These are phyloP conservation scores for Hetaerina americana DNA, from an alignment of 1,140 invertebrate species.

Conservation along the genomic window DNA sequence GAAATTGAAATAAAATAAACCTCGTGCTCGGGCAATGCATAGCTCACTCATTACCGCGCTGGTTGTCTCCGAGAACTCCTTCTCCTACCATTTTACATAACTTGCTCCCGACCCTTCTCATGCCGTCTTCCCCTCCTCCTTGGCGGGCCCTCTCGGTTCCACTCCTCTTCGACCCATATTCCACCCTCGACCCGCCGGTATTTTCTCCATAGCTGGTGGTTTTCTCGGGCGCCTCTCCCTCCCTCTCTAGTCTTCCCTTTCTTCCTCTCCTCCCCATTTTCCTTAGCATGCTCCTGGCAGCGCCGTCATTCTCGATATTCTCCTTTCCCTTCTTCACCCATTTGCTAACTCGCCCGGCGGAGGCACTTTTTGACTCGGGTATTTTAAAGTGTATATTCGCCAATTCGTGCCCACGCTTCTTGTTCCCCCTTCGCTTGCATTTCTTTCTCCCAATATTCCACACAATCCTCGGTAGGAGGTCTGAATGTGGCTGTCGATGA, in stretches of 20 bases:
- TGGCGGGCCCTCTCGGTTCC: background rate
- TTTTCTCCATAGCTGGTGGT: background rate
- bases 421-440: no score
- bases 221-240: background rate
- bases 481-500: no score
- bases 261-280: background rate
- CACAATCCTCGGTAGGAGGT: no score
- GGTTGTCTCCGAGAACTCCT: background rate
- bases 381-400: no score
- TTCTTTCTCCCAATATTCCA: no score
- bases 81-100: background rate
- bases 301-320: background rate
- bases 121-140: background rate
- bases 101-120: background rate
- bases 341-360: no score
- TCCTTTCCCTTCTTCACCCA: background rate
- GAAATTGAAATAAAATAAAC: background rate
- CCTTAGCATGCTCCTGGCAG: background rate
- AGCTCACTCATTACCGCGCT: background rate
- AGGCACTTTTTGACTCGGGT: no score
- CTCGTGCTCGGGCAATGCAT: background rate
- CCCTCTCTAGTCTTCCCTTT: background rate
- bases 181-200: background rate
- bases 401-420: no score
- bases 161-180: background rate